Base-by-base conservation (phyloP, 2,797 vertebrate species). In the Clarias pachynema region DNA sequence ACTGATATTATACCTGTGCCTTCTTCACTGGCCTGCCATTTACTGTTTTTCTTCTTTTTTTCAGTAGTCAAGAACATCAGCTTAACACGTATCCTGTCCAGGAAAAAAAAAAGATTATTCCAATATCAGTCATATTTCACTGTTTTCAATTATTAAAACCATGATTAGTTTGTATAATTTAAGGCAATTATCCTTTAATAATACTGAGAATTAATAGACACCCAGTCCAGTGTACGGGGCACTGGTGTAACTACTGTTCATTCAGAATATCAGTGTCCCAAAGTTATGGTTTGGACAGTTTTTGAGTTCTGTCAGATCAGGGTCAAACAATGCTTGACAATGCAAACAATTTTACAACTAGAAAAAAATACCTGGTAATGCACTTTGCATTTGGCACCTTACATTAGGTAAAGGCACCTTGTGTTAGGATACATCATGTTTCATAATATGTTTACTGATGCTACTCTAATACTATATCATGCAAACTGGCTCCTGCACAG, bases 401-500 rank as follows among this genome's bases (percentile, higher is more conserved):
- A 95, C 93, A 89, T 87, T 86, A 93, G 92, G 93, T 14, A 2
- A 49, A 95, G 94, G 93, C 95, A 94, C 95, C 93, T 95, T 94
- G 95, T 93, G 89, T 87, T 86, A 93, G 92, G 93, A 94, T 95
- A 94, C 95, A 95, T 96, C 93, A 94, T 90, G 92, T 93, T 93
- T 91, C 89, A 91, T 94, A 95, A 95, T 95, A 95, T 93, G 87
- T 95, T 93, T 92, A 94, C 93, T 95, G 94, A 92, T 93, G 93
- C 92, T 92, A 94, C 91, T 68, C 57, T 29, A 77, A 57, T 22
- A 4, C 26, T 5, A 4, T 56, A 82, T 93, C 95, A 94, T 94
- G 92, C 93, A 94, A 94, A 95, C 93, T 92, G 92, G 93, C 93
- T 94, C 92, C 92, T 91, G 92, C 92, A 95, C 94, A 93, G 92